Evolutionary conservation across 2,113 vertebrate species (phyloP), one percentile per base, ranked within the genome.

Genomic region (Thunnus maccoyii): DNA sequence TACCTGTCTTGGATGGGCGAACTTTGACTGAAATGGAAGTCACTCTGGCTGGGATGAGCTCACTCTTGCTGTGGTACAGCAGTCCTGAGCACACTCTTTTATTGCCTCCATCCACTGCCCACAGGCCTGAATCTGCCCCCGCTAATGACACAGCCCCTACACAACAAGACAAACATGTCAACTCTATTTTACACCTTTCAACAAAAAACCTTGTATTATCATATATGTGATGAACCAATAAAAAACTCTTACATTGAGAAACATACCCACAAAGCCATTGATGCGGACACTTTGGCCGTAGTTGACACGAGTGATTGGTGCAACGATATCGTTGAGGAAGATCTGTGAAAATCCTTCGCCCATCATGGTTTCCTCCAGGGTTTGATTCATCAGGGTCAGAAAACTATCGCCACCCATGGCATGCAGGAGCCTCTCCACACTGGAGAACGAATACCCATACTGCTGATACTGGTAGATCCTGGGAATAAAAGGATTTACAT

Each of bases 391-490:
- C 79, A 97, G 85, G 9, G 20, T 86, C 1, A 91, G 83, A 41
- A 97, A 97, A 7, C 85, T 72, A 0, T 94, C 84, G 0, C 98
- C 97, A 2, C 97, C 98, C 44, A 98, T 95, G 18, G 96, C 97
- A 0, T 97, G 96, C 12, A 99, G 78, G 47, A 99, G 90, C 32
- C 72, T 92, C 77, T 98, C 97, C 10, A 96, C 94, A 2, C 83
- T 97, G 83, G 97, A 96, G 94, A 99, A 99, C 22, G 97, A 96
- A 5, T 97, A 99, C 16, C 97, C 96, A 0, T 96, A 95, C 71
- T 97, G 95, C 89, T 99, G 98, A 87, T 96, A 99, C 87, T 97
- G 97, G 86, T 99, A 99, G 90, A 99, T 97, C 94, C 98, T 99
- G 91, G 2, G 25, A 16, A 55, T 25, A 47, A 57, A 2, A 65